A percentile compares a stretch with the other conserved stretches of the same genome.
phyloP scores from a whole-genome alignment of 2,797 vertebrate genomes.

The Acrocephalus scirpaceus region DNA sequence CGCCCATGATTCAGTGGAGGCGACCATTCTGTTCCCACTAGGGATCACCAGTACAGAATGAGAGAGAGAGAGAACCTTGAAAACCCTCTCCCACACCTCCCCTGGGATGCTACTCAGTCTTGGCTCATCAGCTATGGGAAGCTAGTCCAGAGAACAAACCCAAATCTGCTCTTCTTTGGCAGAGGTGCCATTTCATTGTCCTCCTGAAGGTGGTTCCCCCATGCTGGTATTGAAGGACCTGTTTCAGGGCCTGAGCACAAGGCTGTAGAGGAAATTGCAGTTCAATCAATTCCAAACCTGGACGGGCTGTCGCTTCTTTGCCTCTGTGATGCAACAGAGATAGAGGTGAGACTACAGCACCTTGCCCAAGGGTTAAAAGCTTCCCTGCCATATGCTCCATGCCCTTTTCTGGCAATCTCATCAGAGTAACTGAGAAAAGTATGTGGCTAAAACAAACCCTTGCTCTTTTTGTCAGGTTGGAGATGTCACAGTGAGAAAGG shows the following conservation, averaged over 20 bases:
- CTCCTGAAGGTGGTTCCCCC: constrained; percentile 26
- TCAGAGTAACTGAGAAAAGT: not conserved
- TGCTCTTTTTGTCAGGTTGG: not conserved
- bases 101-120: not conserved
- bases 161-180: not conserved
- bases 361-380: not conserved
- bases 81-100: not conserved
- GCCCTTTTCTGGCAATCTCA: not conserved
- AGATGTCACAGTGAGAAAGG: not conserved
- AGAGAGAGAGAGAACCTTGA: not conserved
- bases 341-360: not conserved
- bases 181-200: not conserved
- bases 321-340: not conserved
- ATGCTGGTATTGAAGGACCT: not conserved
- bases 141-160: not conserved
- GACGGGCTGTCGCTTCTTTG: not conserved
- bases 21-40: not conserved
- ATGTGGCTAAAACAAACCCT: not conserved
- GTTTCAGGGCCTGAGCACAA: not conserved
- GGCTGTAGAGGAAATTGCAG: not conserved
- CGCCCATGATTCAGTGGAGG: not conserved
- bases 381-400: not conserved
- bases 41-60: not conserved
- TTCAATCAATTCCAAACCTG: not conserved
- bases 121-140: not conserved